Evolutionary conservation across 2,113 vertebrate species (phyloP), one percentile per base, ranked within the genome.

Genomic region (Pomatorhinus ruficollis): DNA sequence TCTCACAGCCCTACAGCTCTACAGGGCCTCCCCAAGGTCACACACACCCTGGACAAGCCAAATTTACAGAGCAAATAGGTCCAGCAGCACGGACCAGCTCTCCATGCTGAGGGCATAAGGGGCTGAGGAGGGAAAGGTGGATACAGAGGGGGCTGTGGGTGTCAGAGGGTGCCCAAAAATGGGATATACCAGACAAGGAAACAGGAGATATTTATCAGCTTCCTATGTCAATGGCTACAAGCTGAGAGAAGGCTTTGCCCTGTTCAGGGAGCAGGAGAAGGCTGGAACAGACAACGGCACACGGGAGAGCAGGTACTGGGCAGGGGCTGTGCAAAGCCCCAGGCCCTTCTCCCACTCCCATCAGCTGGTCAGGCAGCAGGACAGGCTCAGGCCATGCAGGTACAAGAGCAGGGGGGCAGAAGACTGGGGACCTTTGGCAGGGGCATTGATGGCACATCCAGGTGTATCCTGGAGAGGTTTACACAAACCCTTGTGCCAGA

Each of bases 1-100:
- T 27, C 47, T 23, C 60, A 23, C 33, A 84, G 31, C 40, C 65
- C 66, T 27, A 5, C 3, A 30, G 37, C 19, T 28, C 66, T 37
- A 66, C 6, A n/a, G 24, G 33, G 24, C 15, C 7, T 64, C 45
- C 66, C 37, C 15, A 17, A 7, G 66, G 42, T 37, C 50, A 45
- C 39, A 15, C 33, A 71, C 45, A 56, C 24, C 45, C 71, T 15
- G 28, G 22, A 78, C 39, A 52, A 64, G 49, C 49, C 49, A 33
- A 10, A 30, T 69, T 71, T 37, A 45, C 11, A 25, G 47, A 81
- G 37, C 27, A 65, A 61, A 60, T 2, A 25, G 20, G 21, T n/a
- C 30, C 0, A 2, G 50, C 42, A 86, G 65, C 47, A 71, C 0
- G 0, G 45, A 47, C 15, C 2, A 0, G 21, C 35, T 22, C 40